Evolutionary conservation across 2,888 invertebrate genomes (phyloP).

Genomic region (Eupithecia exiguata): DNA sequence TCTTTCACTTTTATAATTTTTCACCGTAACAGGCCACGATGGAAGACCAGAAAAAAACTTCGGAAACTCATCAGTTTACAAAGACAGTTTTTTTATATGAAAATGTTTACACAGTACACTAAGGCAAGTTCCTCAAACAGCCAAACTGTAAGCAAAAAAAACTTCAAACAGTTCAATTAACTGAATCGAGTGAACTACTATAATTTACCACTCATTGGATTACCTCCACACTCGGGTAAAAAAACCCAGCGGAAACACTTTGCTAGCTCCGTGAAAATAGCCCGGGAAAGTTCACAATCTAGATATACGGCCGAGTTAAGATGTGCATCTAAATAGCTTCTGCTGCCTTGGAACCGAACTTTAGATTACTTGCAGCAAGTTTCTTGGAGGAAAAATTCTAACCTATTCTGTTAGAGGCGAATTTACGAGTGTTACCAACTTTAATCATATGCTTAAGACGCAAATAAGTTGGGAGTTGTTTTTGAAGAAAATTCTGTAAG

Average conservation of each 20-base stretch:
- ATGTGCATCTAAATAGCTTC: slow-evolving; percentile 84
- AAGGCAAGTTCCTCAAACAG: neutral
- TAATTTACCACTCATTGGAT: slow-evolving; percentile 66
- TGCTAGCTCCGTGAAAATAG: slow-evolving; percentile 49
- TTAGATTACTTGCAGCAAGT: slow-evolving; percentile 83
- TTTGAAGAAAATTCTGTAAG: slow-evolving; percentile 7
- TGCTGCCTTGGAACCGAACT: slow-evolving; percentile 80
- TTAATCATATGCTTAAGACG: slow-evolving; percentile 56
- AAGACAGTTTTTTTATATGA: neutral
- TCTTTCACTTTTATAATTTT: neutral
- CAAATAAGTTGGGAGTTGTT: slow-evolving; percentile 44
- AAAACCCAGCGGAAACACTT: slow-evolving; percentile 59
- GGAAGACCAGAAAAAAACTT: neutral
- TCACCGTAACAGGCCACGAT: neutral
- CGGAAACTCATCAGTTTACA: neutral
- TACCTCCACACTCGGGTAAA: slow-evolving; percentile 62
- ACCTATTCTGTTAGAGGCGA: slow-evolving; percentile 73
- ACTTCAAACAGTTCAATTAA: slow-evolving; percentile 32
- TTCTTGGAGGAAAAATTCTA: slow-evolving; percentile 68
- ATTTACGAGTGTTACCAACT: slow-evolving; percentile 72
- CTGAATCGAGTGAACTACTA: slow-evolving; percentile 32
- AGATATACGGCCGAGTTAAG: slow-evolving; percentile 83
- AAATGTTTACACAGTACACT: neutral
- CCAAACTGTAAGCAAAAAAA: neutral
- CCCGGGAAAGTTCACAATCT: slow-evolving; percentile 73